Evolutionary conservation across 2,797 vertebrate species (phyloP), one percentile per base, ranked within the genome.

Genomic region (Hipposideros larvatus): DNA sequence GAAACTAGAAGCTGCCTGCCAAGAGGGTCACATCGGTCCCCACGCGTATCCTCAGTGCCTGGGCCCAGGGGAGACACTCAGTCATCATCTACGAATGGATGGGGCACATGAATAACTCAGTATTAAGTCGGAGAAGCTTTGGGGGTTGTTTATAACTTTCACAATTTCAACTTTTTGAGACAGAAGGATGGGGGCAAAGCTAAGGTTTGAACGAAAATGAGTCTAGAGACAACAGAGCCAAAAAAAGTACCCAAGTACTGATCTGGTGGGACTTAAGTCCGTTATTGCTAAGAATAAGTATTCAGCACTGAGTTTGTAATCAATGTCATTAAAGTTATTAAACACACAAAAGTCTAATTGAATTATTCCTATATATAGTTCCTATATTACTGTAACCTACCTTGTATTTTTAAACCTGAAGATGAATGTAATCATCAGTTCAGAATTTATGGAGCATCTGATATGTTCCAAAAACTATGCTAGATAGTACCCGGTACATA

Each of bases 91-190:
- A 16, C 11, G 28, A 34, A 55, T 53, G 31, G 37, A 53, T 10
- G 37, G 31, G 55, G 28, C 14, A 34, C 10, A 31, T 3, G 34
- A 92, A 34, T 59, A 26, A 82, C 19, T 82, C 10, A 53, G 26
- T 57, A 77, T 37, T 24, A 74, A 77, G 11, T 18, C 61, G 18
- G 57, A 61, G 4, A 46, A 51, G 24, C 14, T 68, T 26, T 24
- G 28, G 41, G 41, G 26, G 16, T 28, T 78, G 19, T 4, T 86
- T 78, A 82, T 5, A 82, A 43, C 34, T 77, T 68, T 34, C 41
- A 78, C 37, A 77, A 18, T 51, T 93, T 87, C 68, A 91, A 71
- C 31, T 37, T 90, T 78, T n/a, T 91, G 26, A 93, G 16, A 68
- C 0, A 61, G 43, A 86, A 94, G 66, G 79, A 80, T 19, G 11